Percentiles rank a stretch among this genome's conserved stretches.
phyloP scores from a whole-genome alignment of 2,888 invertebrate species.

The Lasioglossum lativentre region DNA sequence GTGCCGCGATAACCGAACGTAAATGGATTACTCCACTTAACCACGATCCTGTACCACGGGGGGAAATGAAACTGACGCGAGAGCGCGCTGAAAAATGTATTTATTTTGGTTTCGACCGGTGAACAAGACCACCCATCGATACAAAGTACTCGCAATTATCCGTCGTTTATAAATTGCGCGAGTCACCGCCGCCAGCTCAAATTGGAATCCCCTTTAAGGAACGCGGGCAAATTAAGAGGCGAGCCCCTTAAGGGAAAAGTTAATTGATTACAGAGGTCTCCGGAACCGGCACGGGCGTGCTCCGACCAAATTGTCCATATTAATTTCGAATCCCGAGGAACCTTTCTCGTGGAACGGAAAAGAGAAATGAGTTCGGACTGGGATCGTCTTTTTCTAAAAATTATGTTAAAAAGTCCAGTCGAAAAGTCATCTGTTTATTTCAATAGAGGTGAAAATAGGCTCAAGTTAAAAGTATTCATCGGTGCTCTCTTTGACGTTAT shows the following conservation, averaged over 20 bases:
- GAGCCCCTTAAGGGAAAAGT: not conserved
- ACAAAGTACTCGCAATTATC: slow-evolving; percentile 6
- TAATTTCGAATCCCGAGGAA: slow-evolving; percentile 8
- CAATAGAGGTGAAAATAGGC: no score
- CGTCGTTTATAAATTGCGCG: slow-evolving; percentile 18
- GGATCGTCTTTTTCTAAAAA: not conserved
- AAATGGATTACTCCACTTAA: slow-evolving; percentile 1
- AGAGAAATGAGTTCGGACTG: not conserved
- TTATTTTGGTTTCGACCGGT: not conserved
- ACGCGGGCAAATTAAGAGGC: slow-evolving; percentile 18
- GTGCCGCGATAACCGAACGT: not conserved
- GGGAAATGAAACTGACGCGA: not conserved
- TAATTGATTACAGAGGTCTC: slow-evolving; percentile 16
- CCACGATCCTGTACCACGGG: not conserved
- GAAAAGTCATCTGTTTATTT: not conserved
- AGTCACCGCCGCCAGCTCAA: not conserved
- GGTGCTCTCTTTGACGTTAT: no score
- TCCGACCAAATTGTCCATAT: slow-evolving; percentile 2
- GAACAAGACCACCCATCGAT: not conserved
- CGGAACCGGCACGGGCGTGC: not conserved
- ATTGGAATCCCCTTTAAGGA: slow-evolving; percentile 1
- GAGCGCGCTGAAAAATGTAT: not conserved
- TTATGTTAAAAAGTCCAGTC: no score
- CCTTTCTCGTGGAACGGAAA: not conserved
- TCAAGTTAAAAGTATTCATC: no score